Evolutionary conservation across 2,797 vertebrate species (phyloP).

Genomic region (Siniperca scherzeri): DNA sequence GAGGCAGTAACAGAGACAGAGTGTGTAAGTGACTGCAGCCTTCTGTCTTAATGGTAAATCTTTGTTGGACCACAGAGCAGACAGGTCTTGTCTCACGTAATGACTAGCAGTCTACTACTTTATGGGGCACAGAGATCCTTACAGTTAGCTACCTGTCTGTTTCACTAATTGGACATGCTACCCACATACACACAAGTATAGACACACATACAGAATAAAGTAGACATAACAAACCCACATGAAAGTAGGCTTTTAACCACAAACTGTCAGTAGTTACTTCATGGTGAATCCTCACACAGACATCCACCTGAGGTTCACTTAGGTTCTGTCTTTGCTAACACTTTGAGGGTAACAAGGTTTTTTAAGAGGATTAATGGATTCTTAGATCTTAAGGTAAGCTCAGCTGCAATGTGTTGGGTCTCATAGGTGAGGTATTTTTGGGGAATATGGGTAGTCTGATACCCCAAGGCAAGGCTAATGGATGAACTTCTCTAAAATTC

Average conservation of each 20-base stretch:
- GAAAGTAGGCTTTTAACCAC: slow-evolving; percentile 58
- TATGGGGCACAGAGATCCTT: slow-evolving; percentile 42
- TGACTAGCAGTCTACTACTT: slow-evolving; percentile 53
- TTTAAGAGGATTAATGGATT: slow-evolving; percentile 76
- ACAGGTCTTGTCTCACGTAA: slow-evolving; percentile 61
- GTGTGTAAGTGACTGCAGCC: slow-evolving; percentile 41
- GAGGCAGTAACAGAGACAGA: slow-evolving; percentile 7
- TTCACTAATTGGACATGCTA: slow-evolving; percentile 68
- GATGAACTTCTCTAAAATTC: slow-evolving; percentile 60
- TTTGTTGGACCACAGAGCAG: slow-evolving; percentile 46
- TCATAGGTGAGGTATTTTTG: slow-evolving; percentile 57
- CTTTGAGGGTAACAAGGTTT: slow-evolving; percentile 62
- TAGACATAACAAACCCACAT: slow-evolving; percentile 52
- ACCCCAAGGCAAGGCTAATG: slow-evolving; percentile 71
- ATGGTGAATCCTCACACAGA: slow-evolving; percentile 52
- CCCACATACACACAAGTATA: slow-evolving; percentile 21
- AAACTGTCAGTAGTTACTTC: slow-evolving; percentile 62
- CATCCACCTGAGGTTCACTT: slow-evolving; percentile 65
- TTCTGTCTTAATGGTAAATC: slow-evolving; percentile 54
- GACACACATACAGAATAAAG: slow-evolving; percentile 42
- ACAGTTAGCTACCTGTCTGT: slow-evolving; percentile 56
- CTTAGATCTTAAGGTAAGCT: slow-evolving; percentile 72
- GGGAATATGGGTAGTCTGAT: slow-evolving; percentile 53
- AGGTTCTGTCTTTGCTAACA: slow-evolving; percentile 65
- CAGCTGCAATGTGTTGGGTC: slow-evolving; percentile 58